Conservation (phyloP, 2,113 vertebrate genomes). For the Clarias magur region DNA sequence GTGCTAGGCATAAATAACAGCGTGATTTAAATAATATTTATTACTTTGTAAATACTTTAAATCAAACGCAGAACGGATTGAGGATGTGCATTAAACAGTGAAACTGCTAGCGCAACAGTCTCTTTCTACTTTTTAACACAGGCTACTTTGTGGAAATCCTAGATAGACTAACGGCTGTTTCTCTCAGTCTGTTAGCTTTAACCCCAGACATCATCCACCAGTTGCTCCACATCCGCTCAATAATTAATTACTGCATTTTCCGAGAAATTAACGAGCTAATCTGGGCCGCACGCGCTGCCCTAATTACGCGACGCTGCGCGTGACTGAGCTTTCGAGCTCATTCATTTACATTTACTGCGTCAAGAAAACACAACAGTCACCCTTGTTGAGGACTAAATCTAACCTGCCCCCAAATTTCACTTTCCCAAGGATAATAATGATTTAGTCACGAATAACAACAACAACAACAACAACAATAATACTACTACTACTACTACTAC, state of each 20-base stretch:
- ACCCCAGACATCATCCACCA: constrained; percentile 73
- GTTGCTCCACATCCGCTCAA: constrained; percentile 84
- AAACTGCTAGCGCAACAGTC: not conserved
- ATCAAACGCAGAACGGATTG: not conserved
- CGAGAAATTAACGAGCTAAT: constrained; percentile 98
- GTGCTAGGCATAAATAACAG: too few species aligned
- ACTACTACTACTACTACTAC: too few species aligned
- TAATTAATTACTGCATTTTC: constrained; percentile 79
- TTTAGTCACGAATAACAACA: not conserved
- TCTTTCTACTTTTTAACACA: not conserved
- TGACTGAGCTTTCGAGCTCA: constrained; percentile 76
- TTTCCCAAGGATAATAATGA: not conserved
- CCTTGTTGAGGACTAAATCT: constrained; percentile 69
- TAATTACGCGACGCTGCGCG: constrained; percentile 91
- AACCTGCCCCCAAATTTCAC: not conserved
- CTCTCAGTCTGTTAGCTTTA: constrained; percentile 84
- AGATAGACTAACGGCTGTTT: constrained; percentile 75
- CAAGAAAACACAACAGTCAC: constrained; percentile 79
- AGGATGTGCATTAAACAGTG: not conserved
- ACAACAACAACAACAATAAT: not conserved
- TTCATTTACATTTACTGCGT: constrained; percentile 92
- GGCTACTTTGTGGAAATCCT: not conserved
- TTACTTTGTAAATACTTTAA: not conserved
- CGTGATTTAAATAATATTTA: too few species aligned
- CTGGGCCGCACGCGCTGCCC: constrained; percentile 91